Base-by-base conservation (phyloP, 2,797 vertebrate genomes). In the Phoxinus dragarum region DNA sequence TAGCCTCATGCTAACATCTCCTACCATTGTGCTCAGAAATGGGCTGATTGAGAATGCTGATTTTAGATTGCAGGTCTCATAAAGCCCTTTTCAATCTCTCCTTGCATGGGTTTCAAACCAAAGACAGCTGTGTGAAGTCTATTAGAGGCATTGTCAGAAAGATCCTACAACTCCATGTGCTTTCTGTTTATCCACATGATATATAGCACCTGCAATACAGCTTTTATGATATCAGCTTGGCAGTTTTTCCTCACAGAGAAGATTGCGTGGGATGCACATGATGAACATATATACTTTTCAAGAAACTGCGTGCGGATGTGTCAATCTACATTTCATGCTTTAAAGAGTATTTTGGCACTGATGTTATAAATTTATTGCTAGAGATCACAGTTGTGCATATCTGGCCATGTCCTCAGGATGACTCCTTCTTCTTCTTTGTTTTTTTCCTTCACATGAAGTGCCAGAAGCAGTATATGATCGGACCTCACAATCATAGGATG, bases 331-430 rank as follows among this genome's bases (percentile, higher is more conserved):
- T 73, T 44, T n/a, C n/a, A 44, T 44, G 59, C 9, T 49, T 66
- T 80, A 80, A 67, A 68, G 8, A 11, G 31, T 21, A 49, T 38
- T 10, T 23, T 52, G 42, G 44, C 78, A n/a, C 19, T 68, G 40
- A 80, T 27, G 27, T 34, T 88, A 71, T 19, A 52, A 52, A 89
- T 90, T 90, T 72, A 91, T 91, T 90, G 81, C 67, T 88, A 89
- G 86, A 89, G 88, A 89, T 88, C 86, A 86, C 80, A 82, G 76
- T 66, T 81, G 80, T 52, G 59, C 34, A 76, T 72, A 54, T 82
- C 42, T 17, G 81, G 49, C 68, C 77, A 80, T 42, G 3, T 11
- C 66, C 67, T 88, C 73, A 79, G 66, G 59, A 86, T 90, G 16
- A 47, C 12, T 47, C 47, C 47, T 86, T 77, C 74, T 88, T 90